Base-by-base conservation (phyloP, 2,888 invertebrate genomes). In the Dolomedes plantarius region DNA sequence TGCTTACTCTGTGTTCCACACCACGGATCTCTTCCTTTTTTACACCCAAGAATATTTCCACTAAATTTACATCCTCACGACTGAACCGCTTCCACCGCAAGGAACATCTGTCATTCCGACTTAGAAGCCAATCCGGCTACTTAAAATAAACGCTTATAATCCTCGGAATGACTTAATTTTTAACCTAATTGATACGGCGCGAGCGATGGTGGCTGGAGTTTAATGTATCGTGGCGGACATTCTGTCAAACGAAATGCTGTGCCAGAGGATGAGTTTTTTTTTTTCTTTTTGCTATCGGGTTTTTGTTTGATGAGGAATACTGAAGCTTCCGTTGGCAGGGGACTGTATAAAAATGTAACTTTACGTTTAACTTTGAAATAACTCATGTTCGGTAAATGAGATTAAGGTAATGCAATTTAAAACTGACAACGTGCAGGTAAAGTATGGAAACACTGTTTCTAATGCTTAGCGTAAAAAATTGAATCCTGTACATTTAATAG, bases 121-220 rank as follows among this genome's bases (percentile, higher is more conserved):
- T 78, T 62, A 77, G 16, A 6, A 9, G 13, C 67, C 3, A 68
- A 68, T 41, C 50, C 50, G 46, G 50, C 73, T 83, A 76, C 82
- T 83, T 83, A 82, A 82, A 82, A 82, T 82, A 76, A 82, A 62
- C 76, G 71, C 56, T n/a, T 28, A 1, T 83, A 83, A 83, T 85
- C 83, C 77, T 56, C n/a, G 28, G 50, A 85, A 83, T 77, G 77
- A 78, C 83, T 78, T 78, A 85, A 85, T 85, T 85, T 77, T 77
- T 77, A 85, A 85, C 83, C 83, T 77, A 85, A 85, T 85, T 78
- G 83, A 78, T 78, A 73, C 77, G 83, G 76, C 77, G 46, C 13
- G 56, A 16, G 19, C 5, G 19, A n/a, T 56, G 56, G 3, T 23
- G 56, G 56, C 19, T 56, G 1, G 23, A 56, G 23, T 56, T 46